These are phyloP conservation scores for Meiosimyza decipiens DNA, from an alignment of 2,888 invertebrate species.

Conservation along the genomic window DNA sequence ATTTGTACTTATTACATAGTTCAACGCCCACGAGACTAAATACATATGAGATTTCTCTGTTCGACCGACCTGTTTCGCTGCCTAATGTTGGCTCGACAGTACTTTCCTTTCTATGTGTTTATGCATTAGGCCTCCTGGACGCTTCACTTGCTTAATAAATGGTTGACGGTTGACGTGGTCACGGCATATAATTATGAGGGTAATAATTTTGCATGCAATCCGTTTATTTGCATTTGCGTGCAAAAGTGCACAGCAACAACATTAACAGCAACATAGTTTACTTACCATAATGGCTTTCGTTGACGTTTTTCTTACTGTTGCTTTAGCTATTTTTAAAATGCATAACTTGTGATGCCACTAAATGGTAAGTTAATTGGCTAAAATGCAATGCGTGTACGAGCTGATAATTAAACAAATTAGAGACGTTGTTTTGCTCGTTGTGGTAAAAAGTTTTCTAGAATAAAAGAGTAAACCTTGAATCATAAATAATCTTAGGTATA, in stretches of 20 bases:
- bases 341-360: slow-evolving; percentile 29
- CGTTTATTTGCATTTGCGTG: slow-evolving; percentile 30
- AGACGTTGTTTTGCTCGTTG: neutral
- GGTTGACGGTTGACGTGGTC: slow-evolving; percentile 32
- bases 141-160: slow-evolving; percentile 25
- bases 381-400: slow-evolving; percentile 60
- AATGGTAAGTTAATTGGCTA: slow-evolving; percentile 57
- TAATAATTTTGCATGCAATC: slow-evolving; percentile 33
- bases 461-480: no score
- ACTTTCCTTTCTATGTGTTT: no score
- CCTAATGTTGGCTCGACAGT: no score
- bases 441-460: no score
- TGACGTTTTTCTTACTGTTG: neutral
- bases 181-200: slow-evolving; percentile 25
- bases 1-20: no score
- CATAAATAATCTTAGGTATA: no score
- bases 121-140: no score
- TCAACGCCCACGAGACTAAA: no score
- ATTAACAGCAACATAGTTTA: neutral
- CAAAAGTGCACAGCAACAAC: neutral
- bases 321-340: slow-evolving; percentile 1
- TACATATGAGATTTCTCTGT: no score
- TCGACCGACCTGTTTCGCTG: no score
- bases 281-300: neutral
- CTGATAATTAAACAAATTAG: slow-evolving; percentile 60